A percentile compares a stretch with the other conserved stretches of the same genome.
These are phyloP conservation scores for Zenarchopterus dispar DNA, from an alignment of 2,797 vertebrate genomes.

Conservation along the genomic window DNA sequence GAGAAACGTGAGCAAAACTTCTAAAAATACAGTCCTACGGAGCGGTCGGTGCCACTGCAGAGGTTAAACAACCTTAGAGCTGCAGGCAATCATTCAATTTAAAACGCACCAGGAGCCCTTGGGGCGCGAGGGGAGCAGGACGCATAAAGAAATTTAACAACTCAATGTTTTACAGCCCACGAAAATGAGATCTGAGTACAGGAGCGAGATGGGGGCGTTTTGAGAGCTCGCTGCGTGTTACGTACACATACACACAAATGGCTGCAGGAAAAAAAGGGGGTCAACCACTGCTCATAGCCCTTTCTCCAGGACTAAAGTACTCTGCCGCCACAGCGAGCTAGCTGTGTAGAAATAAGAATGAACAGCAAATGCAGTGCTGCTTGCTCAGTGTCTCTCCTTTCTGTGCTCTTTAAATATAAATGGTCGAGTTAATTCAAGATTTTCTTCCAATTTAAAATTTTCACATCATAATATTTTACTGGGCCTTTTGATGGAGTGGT, in stretches of 20 bases:
- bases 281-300: constrained; percentile 52
- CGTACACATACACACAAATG: constrained; percentile 37
- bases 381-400: constrained; percentile 7
- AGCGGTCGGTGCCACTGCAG: constrained; percentile 71
- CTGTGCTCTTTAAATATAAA: no score
- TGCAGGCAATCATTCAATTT: constrained; percentile 87
- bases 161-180: constrained; percentile 80
- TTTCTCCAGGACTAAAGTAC: constrained; percentile 40
- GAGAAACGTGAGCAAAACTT: constrained; percentile 57
- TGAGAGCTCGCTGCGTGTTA: constrained; percentile 31
- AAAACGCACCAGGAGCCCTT: constrained; percentile 80
- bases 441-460: no score
- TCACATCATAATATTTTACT: no score
- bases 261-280: constrained; percentile 26
- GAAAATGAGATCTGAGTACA: constrained; percentile 80
- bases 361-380: constrained; percentile 40
- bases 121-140: constrained; percentile 71
- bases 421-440: no score
- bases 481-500: no score
- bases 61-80: constrained; percentile 84
- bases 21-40: constrained; percentile 81
- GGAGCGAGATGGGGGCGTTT: constrained; percentile 33
- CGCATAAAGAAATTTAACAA: constrained; percentile 84
- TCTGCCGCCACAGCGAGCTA: constrained; percentile 12
- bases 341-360: constrained; percentile 13